Evolutionary conservation across 2,113 vertebrate species (phyloP).

Genomic region (Crotalus tigris): DNA sequence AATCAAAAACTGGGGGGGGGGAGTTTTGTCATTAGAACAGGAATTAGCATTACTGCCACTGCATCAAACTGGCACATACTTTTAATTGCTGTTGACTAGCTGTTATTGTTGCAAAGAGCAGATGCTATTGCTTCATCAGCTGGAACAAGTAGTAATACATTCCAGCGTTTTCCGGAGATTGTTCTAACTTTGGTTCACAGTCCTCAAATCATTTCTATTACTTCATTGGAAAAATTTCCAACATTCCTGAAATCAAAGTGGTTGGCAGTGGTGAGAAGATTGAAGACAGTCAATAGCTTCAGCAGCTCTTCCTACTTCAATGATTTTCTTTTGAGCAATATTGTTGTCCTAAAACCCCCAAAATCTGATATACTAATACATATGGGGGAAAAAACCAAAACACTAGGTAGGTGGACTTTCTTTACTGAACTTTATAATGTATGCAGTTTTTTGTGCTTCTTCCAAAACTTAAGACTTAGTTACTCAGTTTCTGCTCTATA

Average conservation of each 20-base stretch:
- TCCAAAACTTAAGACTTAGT: not conserved
- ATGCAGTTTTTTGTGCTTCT: not conserved
- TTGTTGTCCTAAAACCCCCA: not conserved
- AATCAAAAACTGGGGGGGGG: not conserved
- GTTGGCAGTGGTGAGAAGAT: conserved; percentile 31
- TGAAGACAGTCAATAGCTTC: conserved; percentile 58
- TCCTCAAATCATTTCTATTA: conserved; percentile 71
- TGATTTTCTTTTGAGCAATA: conserved; percentile 61
- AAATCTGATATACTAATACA: not conserved
- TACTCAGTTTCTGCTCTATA: not conserved
- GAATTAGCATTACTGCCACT: conserved; percentile 58
- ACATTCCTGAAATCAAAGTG: conserved; percentile 66
- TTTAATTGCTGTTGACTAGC: not conserved
- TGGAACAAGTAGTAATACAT: conserved; percentile 61
- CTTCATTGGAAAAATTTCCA: conserved; percentile 64
- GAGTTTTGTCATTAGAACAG: conserved; percentile 49
- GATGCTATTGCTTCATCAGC: conserved; percentile 62
- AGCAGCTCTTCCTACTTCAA: conserved; percentile 61
- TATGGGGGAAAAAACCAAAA: not conserved
- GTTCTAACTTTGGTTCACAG: conserved; percentile 59
- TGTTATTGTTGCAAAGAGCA: conserved; percentile 51
- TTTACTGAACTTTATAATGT: not conserved
- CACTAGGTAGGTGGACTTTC: no score
- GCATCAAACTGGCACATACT: conserved; percentile 57
- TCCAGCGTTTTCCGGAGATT: conserved; percentile 65